phyloP scores from a whole-genome alignment of 2,797 vertebrate species.

The Clangula hyemalis region DNA sequence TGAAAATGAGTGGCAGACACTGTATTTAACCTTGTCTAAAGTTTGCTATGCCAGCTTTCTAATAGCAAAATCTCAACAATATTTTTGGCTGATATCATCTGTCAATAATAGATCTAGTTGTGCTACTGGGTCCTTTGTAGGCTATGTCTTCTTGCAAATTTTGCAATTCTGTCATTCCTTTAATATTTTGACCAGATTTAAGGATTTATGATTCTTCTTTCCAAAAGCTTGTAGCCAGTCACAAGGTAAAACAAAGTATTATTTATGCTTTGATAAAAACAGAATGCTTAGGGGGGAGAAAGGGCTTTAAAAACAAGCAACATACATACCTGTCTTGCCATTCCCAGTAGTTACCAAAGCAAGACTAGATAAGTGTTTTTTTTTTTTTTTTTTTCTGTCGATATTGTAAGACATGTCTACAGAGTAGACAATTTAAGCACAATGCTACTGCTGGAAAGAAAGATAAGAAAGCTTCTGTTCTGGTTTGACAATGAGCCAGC shows the following conservation, averaged over 20 bases:
- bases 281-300: not conserved
- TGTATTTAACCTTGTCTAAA: not conserved
- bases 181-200: not conserved
- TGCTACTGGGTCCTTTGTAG: not conserved
- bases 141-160: not conserved
- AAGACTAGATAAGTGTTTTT: not conserved
- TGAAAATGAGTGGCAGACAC: not conserved
- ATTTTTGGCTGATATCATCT: not conserved
- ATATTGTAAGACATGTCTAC: not conserved
- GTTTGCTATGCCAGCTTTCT: not conserved
- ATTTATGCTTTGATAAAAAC: not conserved
- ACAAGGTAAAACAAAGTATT: not conserved
- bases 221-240: not conserved
- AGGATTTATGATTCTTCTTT: not conserved
- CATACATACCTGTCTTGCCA: not conserved
- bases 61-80: not conserved
- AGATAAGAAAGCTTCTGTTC: conserved; percentile 23
- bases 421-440: conserved; percentile 15
- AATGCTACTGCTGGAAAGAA: not conserved
- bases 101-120: not conserved
- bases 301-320: not conserved
- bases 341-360: not conserved
- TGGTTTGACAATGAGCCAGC: conserved; percentile 5
- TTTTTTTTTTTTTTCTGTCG: not conserved
- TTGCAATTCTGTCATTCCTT: not conserved